Base-by-base conservation (phyloP, 2,113 vertebrate genomes). In the Arenaria interpres region DNA sequence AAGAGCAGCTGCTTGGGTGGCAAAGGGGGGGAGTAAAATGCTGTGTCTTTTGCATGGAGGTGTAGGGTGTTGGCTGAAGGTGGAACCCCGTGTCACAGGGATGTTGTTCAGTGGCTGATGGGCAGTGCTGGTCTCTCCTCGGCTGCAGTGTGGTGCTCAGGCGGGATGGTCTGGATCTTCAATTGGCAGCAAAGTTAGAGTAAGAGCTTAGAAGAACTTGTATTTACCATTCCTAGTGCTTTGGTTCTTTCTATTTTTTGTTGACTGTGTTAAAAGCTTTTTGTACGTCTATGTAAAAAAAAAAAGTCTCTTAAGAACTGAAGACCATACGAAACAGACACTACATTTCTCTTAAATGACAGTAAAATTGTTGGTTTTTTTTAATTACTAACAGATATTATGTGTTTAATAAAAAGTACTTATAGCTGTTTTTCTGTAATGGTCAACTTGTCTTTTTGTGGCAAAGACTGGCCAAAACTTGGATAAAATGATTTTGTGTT, bases 41-140 rank as follows among this genome's bases (percentile, higher is more conserved):
- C 32, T 9, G 27, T 6, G 45, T 62, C 20, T 30, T 45, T 7
- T 21, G 28, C 32, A 8, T 3, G 3, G 20, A 14, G 28, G 15
- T 14, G 28, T 21, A 25, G 56, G 22, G 5, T 45, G 17, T 33
- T 35, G 8, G 24, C 41, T 69, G 54, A 22, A 30, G 54, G 28
- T 39, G 33, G 23, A 32, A n/a, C 9, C 8, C 7, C 2, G 2
- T 8, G 6, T 22, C 16, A 3, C 13, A 2, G 23, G 6, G 46
- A 5, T 18, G 1, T 1, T 51, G 51, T 9, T 23, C 21, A 19
- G 22, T 20, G 35, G 22, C 35, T 72, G 33, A 5, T 14, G 25
- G 45, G 15, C 13, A 5, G 28, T 35, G 9, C 45, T 19, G n/a
- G 25, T 48, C 46, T 25, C 12, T 43, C 20, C 10, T 6, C 19